phyloP scores from a whole-genome alignment of 2,888 invertebrate species.

The Pegoplata infirma region DNA sequence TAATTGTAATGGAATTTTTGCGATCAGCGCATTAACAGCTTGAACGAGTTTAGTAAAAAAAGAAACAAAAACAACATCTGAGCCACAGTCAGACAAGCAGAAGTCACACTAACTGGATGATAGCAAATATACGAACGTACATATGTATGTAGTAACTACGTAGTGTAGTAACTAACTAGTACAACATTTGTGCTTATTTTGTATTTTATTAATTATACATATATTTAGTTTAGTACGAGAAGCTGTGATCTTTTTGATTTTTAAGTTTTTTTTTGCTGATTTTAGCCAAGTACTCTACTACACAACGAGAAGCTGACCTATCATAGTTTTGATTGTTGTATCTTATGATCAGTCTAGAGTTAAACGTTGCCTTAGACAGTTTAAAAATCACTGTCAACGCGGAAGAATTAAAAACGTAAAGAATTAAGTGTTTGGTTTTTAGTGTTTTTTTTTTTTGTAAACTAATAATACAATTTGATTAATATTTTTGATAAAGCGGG shows the following conservation, averaged over 20 bases:
- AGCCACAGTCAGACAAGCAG: constrained; percentile 1
- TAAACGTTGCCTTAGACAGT: constrained; percentile 58
- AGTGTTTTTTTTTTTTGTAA: no score
- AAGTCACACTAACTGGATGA: constrained; percentile 28
- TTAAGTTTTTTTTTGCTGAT: neutral
- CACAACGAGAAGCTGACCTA: constrained; percentile 29
- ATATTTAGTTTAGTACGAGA: constrained; percentile 32
- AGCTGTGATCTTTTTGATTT: constrained; percentile 41
- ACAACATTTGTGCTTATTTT: neutral
- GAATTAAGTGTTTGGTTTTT: neutral
- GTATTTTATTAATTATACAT: neutral
- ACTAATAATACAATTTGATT: neutral
- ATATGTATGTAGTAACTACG: neutral
- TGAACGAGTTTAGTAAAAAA: constrained; percentile 30
- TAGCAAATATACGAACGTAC: neutral
- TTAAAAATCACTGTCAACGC: constrained; percentile 33
- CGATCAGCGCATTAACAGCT: constrained; percentile 30
- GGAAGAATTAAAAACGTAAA: constrained; percentile 26
- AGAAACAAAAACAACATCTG: constrained; percentile 10
- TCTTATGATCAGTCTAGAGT: constrained; percentile 53
- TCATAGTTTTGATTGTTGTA: constrained; percentile 24
- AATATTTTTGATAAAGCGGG: constrained; percentile 9
- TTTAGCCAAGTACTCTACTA: constrained; percentile 25
- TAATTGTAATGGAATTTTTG: constrained; percentile 49
- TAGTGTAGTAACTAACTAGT: no score